Conservation (phyloP, 2,888 invertebrate genomes). For the Gasteruption jaculator region DNA sequence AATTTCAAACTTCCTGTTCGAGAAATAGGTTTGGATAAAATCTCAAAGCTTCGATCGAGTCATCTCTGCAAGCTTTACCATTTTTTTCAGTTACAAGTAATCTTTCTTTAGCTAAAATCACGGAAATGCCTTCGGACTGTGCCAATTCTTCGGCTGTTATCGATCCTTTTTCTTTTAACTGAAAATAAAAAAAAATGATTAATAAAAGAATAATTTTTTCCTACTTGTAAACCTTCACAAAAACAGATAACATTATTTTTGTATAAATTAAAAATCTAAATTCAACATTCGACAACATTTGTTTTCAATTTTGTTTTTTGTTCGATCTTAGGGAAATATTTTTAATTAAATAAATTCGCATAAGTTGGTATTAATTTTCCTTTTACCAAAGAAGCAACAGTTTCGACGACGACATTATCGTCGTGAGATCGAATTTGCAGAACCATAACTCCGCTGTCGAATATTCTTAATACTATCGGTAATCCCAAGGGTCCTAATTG, state of each 20-base stretch:
- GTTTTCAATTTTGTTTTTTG: too few relatives aligned
- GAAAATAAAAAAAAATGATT: conserved; percentile 31
- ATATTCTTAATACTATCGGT: conserved; percentile 74
- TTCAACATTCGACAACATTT: too few relatives aligned
- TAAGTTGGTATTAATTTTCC: not conserved
- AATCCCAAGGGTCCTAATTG: conserved; percentile 62
- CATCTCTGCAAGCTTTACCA: conserved; percentile 89
- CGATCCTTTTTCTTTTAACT: conserved; percentile 66
- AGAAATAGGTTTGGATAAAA: conserved; percentile 92
- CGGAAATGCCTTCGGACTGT: conserved; percentile 75
- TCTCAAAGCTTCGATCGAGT: conserved; percentile 88
- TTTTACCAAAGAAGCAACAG: conserved; percentile 64
- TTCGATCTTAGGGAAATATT: conserved; percentile 4
- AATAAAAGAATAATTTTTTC: conserved; percentile 4
- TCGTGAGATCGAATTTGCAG: conserved; percentile 76
- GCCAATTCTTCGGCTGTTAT: conserved; percentile 86
- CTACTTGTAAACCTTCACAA: conserved; percentile 8
- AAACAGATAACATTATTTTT: too few relatives aligned
- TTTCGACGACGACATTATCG: conserved; percentile 66
- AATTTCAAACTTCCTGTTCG: too few relatives aligned
- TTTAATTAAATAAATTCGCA: conserved; percentile 1
- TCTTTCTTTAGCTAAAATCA: conserved; percentile 86
- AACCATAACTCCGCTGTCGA: conserved; percentile 95
- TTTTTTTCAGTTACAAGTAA: conserved; percentile 80
- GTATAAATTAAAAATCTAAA: too few relatives aligned